Evolutionary conservation across 1,140 invertebrate species (phyloP).

Genomic region (Brachionus rotundiformis): DNA sequence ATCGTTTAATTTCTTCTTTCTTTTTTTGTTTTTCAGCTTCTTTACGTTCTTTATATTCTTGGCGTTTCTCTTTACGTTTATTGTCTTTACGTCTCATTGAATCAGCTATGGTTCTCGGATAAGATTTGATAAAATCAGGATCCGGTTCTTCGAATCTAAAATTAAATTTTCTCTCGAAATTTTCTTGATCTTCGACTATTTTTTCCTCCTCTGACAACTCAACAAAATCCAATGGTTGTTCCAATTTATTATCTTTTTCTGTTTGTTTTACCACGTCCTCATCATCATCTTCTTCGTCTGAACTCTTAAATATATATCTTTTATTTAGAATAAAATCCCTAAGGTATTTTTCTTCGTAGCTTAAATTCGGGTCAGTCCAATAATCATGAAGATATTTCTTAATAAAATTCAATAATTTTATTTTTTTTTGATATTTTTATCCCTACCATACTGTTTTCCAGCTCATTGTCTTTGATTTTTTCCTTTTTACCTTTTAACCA

Average conservation of each 20-base stretch:
- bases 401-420: neutral
- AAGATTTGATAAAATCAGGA: conserved; percentile 85
- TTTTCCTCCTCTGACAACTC: conserved; percentile 78
- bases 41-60: conserved; percentile 75
- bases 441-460: conserved; percentile 30
- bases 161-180: conserved; percentile 93
- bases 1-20: conserved; percentile 79
- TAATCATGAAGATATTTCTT: conserved; percentile 75
- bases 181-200: conserved; percentile 76
- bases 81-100: conserved; percentile 79
- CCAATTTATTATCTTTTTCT: conserved; percentile 69
- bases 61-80: conserved; percentile 74
- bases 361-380: conserved; percentile 77
- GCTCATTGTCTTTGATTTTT: conserved; percentile 67
- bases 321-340: conserved; percentile 89
- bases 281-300: conserved; percentile 67
- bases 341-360: conserved; percentile 81
- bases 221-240: conserved; percentile 72
- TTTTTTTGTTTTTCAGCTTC: conserved; percentile 76
- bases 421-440: neutral
- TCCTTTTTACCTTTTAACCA: conserved; percentile 79
- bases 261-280: conserved; percentile 54
- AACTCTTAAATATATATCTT: conserved; percentile 67
- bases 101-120: conserved; percentile 82
- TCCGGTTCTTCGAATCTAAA: conserved; percentile 95